Conservation (phyloP, 2,113 vertebrate species). For the Lepus timidus region DNA sequence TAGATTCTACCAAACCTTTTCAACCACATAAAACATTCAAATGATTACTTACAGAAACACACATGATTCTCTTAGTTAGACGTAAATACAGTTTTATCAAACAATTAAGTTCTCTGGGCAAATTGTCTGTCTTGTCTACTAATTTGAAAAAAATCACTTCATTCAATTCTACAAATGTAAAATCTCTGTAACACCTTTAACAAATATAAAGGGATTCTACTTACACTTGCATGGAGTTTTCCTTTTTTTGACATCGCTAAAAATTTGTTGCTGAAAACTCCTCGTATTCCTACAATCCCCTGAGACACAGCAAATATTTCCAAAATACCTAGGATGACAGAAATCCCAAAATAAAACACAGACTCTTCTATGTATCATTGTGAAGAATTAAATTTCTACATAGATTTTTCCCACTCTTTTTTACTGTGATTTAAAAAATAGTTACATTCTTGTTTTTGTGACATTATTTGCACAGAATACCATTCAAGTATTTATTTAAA, state of each 20-base stretch:
- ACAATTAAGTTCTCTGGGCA: not conserved
- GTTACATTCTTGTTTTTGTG: not conserved
- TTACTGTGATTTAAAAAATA: not conserved
- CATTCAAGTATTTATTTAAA: slow-evolving; percentile 20
- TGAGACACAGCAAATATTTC: slow-evolving; percentile 99
- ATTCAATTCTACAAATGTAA: not conserved
- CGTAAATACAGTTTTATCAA: not conserved
- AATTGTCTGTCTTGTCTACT: not conserved
- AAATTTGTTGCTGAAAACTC: slow-evolving; percentile 98
- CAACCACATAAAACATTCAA: slow-evolving; percentile 9
- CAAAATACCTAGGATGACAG: slow-evolving; percentile 96
- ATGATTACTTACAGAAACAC: slow-evolving; percentile 36
- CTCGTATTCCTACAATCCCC: slow-evolving; percentile 98
- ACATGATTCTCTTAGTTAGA: slow-evolving; percentile 34
- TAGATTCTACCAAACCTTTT: not conserved
- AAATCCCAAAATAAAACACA: slow-evolving; percentile 92
- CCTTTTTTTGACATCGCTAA: slow-evolving; percentile 99
- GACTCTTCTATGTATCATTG: slow-evolving; percentile 79
- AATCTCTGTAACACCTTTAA: slow-evolving; percentile 68
- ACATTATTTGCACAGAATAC: not conserved
- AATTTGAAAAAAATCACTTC: not conserved
- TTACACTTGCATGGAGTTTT: slow-evolving; percentile 97
- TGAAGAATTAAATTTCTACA: slow-evolving; percentile 78
- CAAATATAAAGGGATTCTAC: slow-evolving; percentile 85
- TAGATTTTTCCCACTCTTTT: slow-evolving; percentile 43